Conservation (phyloP, 1,140 invertebrate genomes). For the Euwallacea fornicatus region DNA sequence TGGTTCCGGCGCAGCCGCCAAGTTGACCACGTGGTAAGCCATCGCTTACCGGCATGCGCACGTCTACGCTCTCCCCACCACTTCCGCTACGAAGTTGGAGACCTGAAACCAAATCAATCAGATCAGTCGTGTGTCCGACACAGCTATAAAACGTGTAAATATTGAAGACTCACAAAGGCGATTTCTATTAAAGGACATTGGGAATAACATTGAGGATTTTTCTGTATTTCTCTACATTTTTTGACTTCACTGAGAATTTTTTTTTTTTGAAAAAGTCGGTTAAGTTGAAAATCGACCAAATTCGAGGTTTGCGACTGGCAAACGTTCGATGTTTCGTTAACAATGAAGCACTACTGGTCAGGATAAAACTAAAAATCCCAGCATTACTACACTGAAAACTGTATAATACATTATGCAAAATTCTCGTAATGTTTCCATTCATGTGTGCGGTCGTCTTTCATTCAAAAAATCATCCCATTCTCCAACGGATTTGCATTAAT, state of each 20-base stretch:
- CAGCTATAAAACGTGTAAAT: too few relatives aligned
- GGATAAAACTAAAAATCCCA: conserved; percentile 5
- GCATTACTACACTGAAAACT: conserved; percentile 6
- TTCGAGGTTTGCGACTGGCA: conserved; percentile 8
- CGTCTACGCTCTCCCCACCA: conserved; percentile 74
- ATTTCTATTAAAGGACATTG: too few relatives aligned
- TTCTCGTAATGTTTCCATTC: conserved; percentile 26
- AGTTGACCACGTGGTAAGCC: conserved; percentile 53
- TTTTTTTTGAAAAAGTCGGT: not conserved
- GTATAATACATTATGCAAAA: conserved; percentile 15
- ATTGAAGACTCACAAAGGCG: too few relatives aligned
- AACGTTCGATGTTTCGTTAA: conserved; percentile 1
- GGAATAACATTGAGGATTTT: too few relatives aligned
- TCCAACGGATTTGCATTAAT: conserved; percentile 29
- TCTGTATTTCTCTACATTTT: too few relatives aligned
- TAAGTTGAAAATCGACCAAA: not conserved
- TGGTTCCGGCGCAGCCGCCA: conserved; percentile 54
- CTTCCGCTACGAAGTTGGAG: conserved; percentile 79
- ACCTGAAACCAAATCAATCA: conserved; percentile 60
- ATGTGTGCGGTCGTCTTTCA: conserved; percentile 11
- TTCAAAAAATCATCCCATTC: conserved; percentile 19
- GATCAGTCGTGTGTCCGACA: too few relatives aligned
- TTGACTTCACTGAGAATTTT: too few relatives aligned
- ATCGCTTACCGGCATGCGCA: conserved; percentile 65
- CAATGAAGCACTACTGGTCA: not conserved